These are phyloP conservation scores for Lagopus muta DNA, from an alignment of 2,113 vertebrate species.

Conservation along the genomic window DNA sequence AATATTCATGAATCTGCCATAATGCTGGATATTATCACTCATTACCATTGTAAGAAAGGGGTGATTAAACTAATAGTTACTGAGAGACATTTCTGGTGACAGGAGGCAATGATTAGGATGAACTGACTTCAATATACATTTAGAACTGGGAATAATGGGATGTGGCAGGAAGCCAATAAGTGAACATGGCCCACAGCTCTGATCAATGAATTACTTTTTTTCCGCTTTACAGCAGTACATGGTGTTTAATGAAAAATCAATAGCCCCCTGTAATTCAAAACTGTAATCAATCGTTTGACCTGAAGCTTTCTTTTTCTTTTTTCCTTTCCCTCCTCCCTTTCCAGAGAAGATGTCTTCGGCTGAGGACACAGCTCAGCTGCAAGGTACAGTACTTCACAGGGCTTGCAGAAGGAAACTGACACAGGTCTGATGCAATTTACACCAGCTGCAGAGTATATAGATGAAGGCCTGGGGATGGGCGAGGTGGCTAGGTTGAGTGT, in stretches of 20 bases:
- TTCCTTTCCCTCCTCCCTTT: neutral
- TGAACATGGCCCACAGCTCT: constrained; percentile 82
- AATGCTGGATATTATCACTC: constrained; percentile 70
- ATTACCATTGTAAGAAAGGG: constrained; percentile 77
- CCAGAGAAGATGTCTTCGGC: constrained; percentile 21
- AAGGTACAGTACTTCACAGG: constrained; percentile 32
- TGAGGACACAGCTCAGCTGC: constrained; percentile 44
- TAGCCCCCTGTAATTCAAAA: constrained; percentile 83
- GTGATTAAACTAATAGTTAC: constrained; percentile 82
- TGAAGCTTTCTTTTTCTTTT: constrained; percentile 52
- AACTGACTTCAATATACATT: constrained; percentile 86
- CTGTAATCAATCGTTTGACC: constrained; percentile 81
- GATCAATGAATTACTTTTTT: constrained; percentile 90
- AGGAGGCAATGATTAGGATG: constrained; percentile 82
- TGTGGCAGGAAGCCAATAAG: constrained; percentile 92
- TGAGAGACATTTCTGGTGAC: constrained; percentile 80
- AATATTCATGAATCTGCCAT: constrained; percentile 62
- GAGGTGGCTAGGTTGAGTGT: neutral
- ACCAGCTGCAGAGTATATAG: neutral
- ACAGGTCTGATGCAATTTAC: constrained; percentile 2
- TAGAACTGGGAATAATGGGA: constrained; percentile 81
- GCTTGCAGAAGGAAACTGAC: constrained; percentile 23
- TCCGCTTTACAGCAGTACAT: constrained; percentile 70
- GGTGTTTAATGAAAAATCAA: constrained; percentile 95
- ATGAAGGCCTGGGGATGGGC: neutral